These are phyloP conservation scores for Promerops cafer DNA, from an alignment of 2,113 vertebrate species.

Conservation along the genomic window DNA sequence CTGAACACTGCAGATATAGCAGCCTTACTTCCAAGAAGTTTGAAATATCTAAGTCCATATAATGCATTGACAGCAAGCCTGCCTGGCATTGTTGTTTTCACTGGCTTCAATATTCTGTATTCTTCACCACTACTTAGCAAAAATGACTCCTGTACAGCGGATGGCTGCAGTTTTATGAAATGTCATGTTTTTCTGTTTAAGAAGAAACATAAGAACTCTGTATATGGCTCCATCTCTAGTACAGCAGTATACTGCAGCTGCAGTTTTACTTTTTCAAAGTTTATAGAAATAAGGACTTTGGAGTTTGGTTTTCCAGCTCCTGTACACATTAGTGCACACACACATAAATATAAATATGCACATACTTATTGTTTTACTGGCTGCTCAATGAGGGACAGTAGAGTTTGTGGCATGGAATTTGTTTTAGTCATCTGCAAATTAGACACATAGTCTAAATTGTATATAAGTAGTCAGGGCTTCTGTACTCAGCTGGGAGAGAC, in stretches of 20 bases:
- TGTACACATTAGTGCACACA: not conserved
- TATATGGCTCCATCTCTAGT: not conserved
- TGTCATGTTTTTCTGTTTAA: not conserved
- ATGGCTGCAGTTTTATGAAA: not conserved
- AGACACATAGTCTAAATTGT: not conserved
- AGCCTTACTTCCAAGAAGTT: not conserved
- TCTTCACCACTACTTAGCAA: not conserved
- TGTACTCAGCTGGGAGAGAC: rapidly evolving
- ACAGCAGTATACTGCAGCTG: not conserved
- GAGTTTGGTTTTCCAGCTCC: not conserved
- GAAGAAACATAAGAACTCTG: not conserved
- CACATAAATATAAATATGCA: not conserved
- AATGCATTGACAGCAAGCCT: not conserved
- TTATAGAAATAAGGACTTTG: not conserved
- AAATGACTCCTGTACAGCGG: not conserved
- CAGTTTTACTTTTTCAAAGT: not conserved
- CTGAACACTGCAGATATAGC: not conserved
- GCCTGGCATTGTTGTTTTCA: not conserved
- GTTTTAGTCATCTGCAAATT: not conserved
- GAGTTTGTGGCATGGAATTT: not conserved
- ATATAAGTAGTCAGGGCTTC: not conserved
- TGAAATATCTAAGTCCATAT: not conserved
- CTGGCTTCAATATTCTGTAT: not conserved
- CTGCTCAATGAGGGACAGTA: not conserved
- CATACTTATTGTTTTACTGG: not conserved